A percentile compares a stretch with the other conserved stretches of the same genome.
phyloP scores from a whole-genome alignment of 2,888 invertebrate genomes.

The Neelides folsomi region DNA sequence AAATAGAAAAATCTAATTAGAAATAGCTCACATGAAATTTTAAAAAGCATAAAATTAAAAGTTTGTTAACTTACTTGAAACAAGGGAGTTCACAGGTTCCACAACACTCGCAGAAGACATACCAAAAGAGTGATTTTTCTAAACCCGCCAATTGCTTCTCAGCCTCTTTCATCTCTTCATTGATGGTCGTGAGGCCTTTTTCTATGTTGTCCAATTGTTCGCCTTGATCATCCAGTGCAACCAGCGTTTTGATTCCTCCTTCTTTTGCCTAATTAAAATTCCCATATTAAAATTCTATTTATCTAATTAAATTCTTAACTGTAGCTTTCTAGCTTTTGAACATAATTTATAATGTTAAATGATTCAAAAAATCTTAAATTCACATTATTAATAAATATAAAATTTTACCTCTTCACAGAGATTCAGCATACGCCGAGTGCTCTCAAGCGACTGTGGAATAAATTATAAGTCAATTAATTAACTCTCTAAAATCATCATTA shows the following conservation, averaged over 20 bases:
- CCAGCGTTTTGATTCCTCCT: background rate
- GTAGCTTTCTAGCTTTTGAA: too few relatives aligned
- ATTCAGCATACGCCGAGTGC: constrained; percentile 5
- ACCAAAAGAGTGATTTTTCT: constrained; percentile 15
- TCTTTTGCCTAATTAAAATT: background rate
- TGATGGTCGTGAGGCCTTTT: constrained; percentile 14
- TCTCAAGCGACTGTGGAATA: constrained; percentile 1
- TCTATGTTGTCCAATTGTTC: constrained; percentile 20
- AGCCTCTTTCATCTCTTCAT: constrained; percentile 19
- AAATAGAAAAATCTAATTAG: too few relatives aligned
- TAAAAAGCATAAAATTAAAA: background rate
- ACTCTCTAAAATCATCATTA: too few relatives aligned
- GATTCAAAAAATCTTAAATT: too few relatives aligned
- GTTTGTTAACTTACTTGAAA: constrained; percentile 6
- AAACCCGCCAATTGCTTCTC: constrained; percentile 15
- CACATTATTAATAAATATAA: too few relatives aligned
- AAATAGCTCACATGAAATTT: too few relatives aligned
- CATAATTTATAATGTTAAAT: too few relatives aligned
- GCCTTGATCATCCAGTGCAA: constrained; percentile 8
- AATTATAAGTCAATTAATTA: too few relatives aligned
- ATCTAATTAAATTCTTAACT: too few relatives aligned
- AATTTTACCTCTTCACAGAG: constrained; percentile 4
- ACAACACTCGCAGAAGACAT: constrained; percentile 15
- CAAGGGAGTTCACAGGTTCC: constrained; percentile 14
- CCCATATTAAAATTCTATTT: background rate